Percentiles rank a stretch among this genome's conserved stretches.
Conservation (phyloP, 2,797 vertebrate genomes). For the Lindbergichthys nudifrons region DNA sequence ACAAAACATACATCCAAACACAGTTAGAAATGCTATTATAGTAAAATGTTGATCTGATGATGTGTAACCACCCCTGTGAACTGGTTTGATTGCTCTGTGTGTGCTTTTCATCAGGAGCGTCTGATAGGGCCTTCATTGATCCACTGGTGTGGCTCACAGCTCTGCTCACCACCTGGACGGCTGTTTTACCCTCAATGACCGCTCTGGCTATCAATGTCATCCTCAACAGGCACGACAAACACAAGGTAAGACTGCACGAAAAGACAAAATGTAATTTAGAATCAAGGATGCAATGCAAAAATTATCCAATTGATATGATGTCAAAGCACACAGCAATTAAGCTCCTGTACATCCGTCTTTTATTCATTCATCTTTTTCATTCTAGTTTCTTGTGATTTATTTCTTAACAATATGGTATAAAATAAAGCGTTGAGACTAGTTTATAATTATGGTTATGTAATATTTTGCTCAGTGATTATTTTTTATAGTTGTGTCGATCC, state of each 20-base stretch:
- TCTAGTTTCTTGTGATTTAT: too few species aligned
- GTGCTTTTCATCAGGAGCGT: conserved; percentile 79
- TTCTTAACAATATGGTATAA: too few species aligned
- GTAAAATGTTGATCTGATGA: conserved; percentile 13
- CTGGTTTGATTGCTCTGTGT: conserved; percentile 34
- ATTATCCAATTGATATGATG: not conserved
- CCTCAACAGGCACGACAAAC: conserved; percentile 55
- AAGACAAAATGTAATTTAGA: not conserved
- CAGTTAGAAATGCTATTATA: conserved; percentile 6
- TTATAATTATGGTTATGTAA: not conserved
- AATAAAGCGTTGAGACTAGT: too few species aligned
- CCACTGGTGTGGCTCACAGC: conserved; percentile 86
- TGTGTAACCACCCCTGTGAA: conserved; percentile 8
- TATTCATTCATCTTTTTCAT: not conserved
- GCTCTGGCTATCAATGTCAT: conserved; percentile 65
- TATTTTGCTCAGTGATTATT: not conserved
- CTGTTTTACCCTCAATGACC: conserved; percentile 84
- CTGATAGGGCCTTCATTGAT: conserved; percentile 79
- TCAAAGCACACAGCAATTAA: not conserved
- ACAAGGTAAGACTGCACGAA: conserved; percentile 75
- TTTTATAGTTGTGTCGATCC: not conserved
- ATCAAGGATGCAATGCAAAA: too few species aligned
- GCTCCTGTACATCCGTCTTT: not conserved
- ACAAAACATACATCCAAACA: not conserved
- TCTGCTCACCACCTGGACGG: conserved; percentile 84